These are phyloP conservation scores for Siphonodentalium dalli DNA, from an alignment of 2,888 invertebrate genomes.

Conservation along the genomic window DNA sequence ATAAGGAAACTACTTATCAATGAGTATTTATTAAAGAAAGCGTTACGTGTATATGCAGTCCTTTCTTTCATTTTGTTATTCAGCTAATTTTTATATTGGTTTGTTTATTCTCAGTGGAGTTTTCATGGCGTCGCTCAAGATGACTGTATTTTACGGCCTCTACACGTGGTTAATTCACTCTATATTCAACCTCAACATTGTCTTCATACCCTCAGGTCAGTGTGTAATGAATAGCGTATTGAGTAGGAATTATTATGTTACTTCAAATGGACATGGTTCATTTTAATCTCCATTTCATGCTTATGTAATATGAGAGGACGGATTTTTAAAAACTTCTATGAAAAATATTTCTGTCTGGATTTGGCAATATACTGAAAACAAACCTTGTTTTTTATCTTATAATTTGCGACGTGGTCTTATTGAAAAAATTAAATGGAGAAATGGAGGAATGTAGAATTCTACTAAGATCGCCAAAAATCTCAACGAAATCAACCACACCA, in stretches of 20 bases:
- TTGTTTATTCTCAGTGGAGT: slow-evolving; percentile 76
- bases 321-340: not conserved
- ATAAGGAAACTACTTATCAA: no score
- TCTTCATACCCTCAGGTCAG: slow-evolving; percentile 89
- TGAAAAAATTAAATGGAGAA: not conserved
- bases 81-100: no score
- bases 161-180: slow-evolving; percentile 99
- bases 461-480: no score
- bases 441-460: no score
- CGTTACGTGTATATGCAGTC: no score
- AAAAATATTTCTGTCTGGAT: not conserved
- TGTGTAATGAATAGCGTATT: not conserved
- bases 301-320: slow-evolving; percentile 1
- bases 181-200: slow-evolving; percentile 89
- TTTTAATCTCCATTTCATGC: no score
- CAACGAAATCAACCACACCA: no score
- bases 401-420: no score
- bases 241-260: not conserved
- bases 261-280: no score
- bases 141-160: slow-evolving; percentile 95
- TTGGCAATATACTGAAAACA: not conserved
- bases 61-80: no score
- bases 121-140: slow-evolving; percentile 93
- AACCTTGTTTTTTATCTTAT: not conserved
- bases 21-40: no score